phyloP scores from a whole-genome alignment of 2,888 invertebrate genomes.

The Prenolepis imparis region DNA sequence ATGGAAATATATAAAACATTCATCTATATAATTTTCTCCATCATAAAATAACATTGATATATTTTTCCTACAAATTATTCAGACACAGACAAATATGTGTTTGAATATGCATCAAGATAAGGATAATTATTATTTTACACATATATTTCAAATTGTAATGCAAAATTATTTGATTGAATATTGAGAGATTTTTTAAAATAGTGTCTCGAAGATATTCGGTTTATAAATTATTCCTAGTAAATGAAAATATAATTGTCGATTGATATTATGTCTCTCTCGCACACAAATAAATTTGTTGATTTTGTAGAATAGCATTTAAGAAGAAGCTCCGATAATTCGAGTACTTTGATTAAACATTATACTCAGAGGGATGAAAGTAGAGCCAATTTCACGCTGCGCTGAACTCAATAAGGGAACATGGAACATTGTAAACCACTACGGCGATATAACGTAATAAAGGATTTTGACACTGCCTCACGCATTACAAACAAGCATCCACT shows the following conservation, averaged over 20 bases:
- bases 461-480: constrained; percentile 14
- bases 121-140: neutral
- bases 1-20: constrained; percentile 20
- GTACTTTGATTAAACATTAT: constrained; percentile 73
- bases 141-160: neutral
- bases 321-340: constrained; percentile 70
- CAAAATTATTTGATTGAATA: neutral
- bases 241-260: constrained; percentile 24
- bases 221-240: neutral
- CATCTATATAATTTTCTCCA: neutral
- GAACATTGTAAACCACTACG: constrained; percentile 52
- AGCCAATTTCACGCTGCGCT: constrained; percentile 74
- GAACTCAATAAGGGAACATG: constrained; percentile 72
- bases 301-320: constrained; percentile 26
- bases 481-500: neutral
- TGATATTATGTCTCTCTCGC: constrained; percentile 44
- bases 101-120: neutral
- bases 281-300: constrained; percentile 61
- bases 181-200: neutral
- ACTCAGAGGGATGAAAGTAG: constrained; percentile 71
- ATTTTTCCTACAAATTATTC: neutral
- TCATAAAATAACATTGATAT: neutral
- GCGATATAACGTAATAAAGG: constrained; percentile 30
- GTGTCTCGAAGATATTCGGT: neutral
- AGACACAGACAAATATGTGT: neutral